Percentiles rank a stretch among this genome's conserved stretches.
phyloP scores from a whole-genome alignment of 1,140 invertebrate genomes.

The Panagrolaimus sp. region DNA sequence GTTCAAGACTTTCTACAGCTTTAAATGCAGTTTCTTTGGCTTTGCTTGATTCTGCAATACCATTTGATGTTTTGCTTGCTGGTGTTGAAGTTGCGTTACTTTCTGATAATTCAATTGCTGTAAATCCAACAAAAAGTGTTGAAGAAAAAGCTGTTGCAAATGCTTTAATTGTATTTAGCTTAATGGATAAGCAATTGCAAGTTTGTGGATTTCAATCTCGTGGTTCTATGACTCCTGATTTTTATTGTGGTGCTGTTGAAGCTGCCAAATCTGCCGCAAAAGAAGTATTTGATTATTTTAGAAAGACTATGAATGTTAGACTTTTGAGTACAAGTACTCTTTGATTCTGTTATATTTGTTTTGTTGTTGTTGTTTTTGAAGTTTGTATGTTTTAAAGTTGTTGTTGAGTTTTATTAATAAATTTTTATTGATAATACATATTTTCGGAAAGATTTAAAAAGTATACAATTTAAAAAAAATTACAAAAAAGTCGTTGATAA shows the following conservation, averaged over 20 bases:
- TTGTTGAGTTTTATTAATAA: too few relatives aligned
- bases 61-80: neutral
- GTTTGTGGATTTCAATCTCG: neutral
- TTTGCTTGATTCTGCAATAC: neutral
- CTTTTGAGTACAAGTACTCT: neutral
- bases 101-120: neutral
- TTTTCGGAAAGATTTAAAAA: too few relatives aligned
- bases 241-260: neutral
- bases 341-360: neutral
- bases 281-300: neutral
- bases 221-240: neutral
- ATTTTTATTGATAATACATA: too few relatives aligned
- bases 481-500: too few relatives aligned
- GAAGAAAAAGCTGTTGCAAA: neutral
- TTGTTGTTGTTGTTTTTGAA: too few relatives aligned
- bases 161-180: neutral
- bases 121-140: neutral
- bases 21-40: neutral
- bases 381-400: too few relatives aligned
- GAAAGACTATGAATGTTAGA: neutral
- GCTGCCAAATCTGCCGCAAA: neutral
- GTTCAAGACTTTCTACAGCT: constrained; percentile 2
- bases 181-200: neutral
- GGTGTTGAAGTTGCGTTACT: neutral
- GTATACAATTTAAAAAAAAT: too few relatives aligned